Conservation (phyloP, 2,797 vertebrate species). For the Labroides dimidiatus region DNA sequence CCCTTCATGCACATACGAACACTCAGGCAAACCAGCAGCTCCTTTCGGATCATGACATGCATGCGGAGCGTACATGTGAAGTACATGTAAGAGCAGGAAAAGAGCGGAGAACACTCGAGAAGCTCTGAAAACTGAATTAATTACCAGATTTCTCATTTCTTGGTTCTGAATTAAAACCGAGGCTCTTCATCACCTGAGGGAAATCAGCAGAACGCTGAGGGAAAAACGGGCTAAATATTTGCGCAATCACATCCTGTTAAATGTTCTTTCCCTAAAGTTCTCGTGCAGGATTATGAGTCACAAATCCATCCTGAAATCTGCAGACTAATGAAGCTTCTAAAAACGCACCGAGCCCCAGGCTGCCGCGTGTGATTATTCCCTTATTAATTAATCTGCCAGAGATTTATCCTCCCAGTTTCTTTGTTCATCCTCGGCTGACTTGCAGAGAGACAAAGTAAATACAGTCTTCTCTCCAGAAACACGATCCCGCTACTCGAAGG, state of each 20-base stretch:
- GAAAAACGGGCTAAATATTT: conserved; percentile 2
- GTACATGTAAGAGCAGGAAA: background rate
- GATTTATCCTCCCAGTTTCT: background rate
- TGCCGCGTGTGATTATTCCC: background rate
- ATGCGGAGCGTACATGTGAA: background rate
- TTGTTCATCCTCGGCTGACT: background rate
- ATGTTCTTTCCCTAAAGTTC: background rate
- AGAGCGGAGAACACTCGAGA: conserved; percentile 20
- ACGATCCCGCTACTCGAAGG: no score
- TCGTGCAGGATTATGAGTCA: background rate
- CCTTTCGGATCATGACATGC: conserved; percentile 6
- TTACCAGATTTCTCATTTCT: conserved; percentile 35
- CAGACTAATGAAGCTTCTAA: background rate
- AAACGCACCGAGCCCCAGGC: background rate
- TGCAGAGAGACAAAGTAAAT: background rate
- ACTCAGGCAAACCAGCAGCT: conserved; percentile 22
- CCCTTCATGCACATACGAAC: conserved; percentile 17
- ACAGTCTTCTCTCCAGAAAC: background rate
- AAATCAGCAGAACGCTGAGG: background rate
- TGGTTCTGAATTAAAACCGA: background rate
- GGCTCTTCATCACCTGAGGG: background rate
- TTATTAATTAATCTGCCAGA: background rate
- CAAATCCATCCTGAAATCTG: background rate
- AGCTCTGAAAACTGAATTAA: conserved; percentile 30
- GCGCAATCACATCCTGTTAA: background rate